Evolutionary conservation across 2,888 invertebrate genomes (phyloP).

Genomic region (Chalcis sispes): DNA sequence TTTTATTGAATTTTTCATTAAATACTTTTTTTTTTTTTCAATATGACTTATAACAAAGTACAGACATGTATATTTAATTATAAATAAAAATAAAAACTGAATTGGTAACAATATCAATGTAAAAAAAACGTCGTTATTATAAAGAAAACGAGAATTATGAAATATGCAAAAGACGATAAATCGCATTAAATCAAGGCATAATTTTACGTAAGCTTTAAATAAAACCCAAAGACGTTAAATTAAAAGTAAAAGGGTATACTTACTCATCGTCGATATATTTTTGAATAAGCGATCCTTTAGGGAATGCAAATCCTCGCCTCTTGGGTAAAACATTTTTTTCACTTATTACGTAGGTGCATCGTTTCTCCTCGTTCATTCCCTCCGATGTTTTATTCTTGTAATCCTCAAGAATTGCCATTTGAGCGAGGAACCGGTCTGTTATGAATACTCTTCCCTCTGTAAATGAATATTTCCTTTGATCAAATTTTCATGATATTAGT

Average conservation of each 20-base stretch:
- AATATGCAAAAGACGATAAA: no score
- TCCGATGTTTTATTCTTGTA: slow-evolving; percentile 81
- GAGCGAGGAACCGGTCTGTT: slow-evolving; percentile 83
- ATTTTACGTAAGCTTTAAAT: no score
- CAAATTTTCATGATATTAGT: slow-evolving; percentile 5
- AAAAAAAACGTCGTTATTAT: no score
- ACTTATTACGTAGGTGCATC: slow-evolving; percentile 88
- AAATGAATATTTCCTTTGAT: slow-evolving; percentile 3
- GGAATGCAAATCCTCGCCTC: slow-evolving; percentile 85
- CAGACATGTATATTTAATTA: no score
- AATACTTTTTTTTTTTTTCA: no score
- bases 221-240: no score
- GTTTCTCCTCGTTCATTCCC: slow-evolving; percentile 79
- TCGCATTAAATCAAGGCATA: no score
- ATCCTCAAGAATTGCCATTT: slow-evolving; percentile 83
- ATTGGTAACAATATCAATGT: no score
- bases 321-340: slow-evolving; percentile 82
- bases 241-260: slow-evolving; percentile 9
- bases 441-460: slow-evolving; percentile 78
- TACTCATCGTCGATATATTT: slow-evolving; percentile 44
- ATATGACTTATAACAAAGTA: no score
- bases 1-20: no score
- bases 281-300: slow-evolving; percentile 77
- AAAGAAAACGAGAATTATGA: no score
- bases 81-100: no score